phyloP scores from a whole-genome alignment of 2,888 invertebrate genomes.

The Drosophila acutilabella region DNA sequence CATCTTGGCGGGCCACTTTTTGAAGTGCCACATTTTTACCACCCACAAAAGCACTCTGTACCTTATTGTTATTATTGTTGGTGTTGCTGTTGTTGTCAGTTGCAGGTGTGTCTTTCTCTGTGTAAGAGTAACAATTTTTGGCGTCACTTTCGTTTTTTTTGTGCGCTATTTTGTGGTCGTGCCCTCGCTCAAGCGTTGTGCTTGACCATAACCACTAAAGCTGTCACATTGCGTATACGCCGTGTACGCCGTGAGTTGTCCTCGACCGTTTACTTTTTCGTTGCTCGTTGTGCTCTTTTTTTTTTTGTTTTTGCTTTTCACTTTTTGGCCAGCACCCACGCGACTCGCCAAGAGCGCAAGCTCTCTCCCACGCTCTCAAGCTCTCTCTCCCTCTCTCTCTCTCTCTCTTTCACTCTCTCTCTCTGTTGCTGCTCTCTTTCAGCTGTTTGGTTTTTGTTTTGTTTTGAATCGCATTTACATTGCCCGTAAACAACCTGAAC shows the following conservation, averaged over 20 bases:
- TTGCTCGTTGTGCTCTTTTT: conserved; percentile 15
- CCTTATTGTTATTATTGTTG: no score
- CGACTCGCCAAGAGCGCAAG: conserved; percentile 38
- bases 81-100: conserved; percentile 45
- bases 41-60: conserved; percentile 16
- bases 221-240: conserved; percentile 81
- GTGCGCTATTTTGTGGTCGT: conserved; percentile 37
- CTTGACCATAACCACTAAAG: conserved; percentile 82
- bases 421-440: conserved; percentile 21
- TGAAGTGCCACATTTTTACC: conserved; percentile 53
- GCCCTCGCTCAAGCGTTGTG: conserved; percentile 76
- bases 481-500: conserved; percentile 41
- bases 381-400: conserved; percentile 6
- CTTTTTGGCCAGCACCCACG: conserved; percentile 50
- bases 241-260: conserved; percentile 61
- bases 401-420: conserved; percentile 5
- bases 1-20: conserved; percentile 61
- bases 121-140: conserved; percentile 44
- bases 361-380: conserved; percentile 24
- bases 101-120: conserved; percentile 45
- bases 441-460: conserved; percentile 72
- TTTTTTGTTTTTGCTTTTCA: background rate
- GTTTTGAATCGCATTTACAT: conserved; percentile 66
- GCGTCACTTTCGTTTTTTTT: conserved; percentile 58
- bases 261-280: conserved; percentile 55